Evolutionary conservation across 2,888 invertebrate genomes (phyloP).

Genomic region (Himalopsyche kuldschensis): DNA sequence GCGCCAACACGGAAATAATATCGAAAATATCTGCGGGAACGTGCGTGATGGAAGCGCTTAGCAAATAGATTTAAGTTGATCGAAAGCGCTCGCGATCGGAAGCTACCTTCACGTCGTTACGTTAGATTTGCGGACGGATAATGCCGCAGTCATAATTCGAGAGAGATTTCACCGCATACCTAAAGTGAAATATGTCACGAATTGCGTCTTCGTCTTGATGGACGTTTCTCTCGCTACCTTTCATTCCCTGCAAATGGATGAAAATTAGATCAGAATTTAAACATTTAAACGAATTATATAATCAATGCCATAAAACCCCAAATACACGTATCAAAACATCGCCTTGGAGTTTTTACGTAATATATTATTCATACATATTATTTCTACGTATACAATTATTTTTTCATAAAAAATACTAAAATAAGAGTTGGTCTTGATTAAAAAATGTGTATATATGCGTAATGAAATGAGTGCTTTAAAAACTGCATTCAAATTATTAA

Average conservation of each 20-base stretch:
- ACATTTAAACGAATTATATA: background rate
- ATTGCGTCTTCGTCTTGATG: background rate
- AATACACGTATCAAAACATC: no score
- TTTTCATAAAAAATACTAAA: no score
- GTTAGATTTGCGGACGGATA: background rate
- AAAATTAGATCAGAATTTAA: background rate
- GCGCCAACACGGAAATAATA: constrained; percentile 8
- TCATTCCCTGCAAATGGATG: background rate
- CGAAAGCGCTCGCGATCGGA: background rate
- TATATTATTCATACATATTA: no score
- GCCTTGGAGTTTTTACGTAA: no score
- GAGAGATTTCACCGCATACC: background rate
- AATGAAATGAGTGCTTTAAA: no score
- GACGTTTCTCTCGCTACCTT: background rate
- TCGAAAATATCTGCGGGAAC: constrained; percentile 7
- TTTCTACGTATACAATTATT: no score
- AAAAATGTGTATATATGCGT: no score
- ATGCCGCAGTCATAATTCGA: background rate
- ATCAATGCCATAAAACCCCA: no score
- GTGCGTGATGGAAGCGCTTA: constrained; percentile 10
- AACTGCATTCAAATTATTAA: no score
- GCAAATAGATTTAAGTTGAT: constrained; percentile 13
- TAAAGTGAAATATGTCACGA: background rate
- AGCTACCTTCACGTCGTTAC: background rate
- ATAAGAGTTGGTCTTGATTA: no score